Evolutionary conservation across 2,888 invertebrate species (phyloP), one percentile per base, ranked within the genome.

Genomic region (Geophilus truncorum): DNA sequence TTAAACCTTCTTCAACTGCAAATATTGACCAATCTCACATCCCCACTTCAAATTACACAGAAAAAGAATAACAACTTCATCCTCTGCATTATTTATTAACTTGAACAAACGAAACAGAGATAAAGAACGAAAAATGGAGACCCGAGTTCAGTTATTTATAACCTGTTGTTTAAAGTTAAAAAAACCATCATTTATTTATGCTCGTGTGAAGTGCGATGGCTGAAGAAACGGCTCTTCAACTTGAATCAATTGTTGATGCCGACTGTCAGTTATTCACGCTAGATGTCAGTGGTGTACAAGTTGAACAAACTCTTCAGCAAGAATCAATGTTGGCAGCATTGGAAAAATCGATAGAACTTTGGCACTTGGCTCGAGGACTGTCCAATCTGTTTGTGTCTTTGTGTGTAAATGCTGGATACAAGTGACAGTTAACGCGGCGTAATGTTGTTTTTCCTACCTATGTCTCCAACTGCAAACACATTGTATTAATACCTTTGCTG

Each of bases 341-440:
- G 28, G 25, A 70, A 25, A 62, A 70, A 70, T 70, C 70, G 70
- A 70, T 70, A 15, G 15, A 70, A 70, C 28, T 70, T 70, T 70
- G 70, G 70, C 70, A 70, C 70, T 70, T 70, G 70, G 70, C 70
- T 70, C 70, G 25, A 70, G 70, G 25, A 70, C 70, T 25, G 70
- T 25, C 70, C 70, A 70, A 70, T 70, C 70, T 70, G 70, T 70
- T 70, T 70, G 70, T 70, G 70, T 70, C 70, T 70, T 70, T 70
- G 70, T 6, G 25, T 70, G 70, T 70, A 70, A 70, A 25, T 70
- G 70, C 70, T 70, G 70, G 70, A 70, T 70, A 70, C 70, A 70
- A 70, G 28, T 70, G 70, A 70, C 70, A 70, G 70, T 70, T 70
- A 70, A 70, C 28, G 23, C n/a, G 28, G 12, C 28, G 70, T 70